phyloP scores from a whole-genome alignment of 2,888 invertebrate genomes.

The Sarcophaga subvicina region DNA sequence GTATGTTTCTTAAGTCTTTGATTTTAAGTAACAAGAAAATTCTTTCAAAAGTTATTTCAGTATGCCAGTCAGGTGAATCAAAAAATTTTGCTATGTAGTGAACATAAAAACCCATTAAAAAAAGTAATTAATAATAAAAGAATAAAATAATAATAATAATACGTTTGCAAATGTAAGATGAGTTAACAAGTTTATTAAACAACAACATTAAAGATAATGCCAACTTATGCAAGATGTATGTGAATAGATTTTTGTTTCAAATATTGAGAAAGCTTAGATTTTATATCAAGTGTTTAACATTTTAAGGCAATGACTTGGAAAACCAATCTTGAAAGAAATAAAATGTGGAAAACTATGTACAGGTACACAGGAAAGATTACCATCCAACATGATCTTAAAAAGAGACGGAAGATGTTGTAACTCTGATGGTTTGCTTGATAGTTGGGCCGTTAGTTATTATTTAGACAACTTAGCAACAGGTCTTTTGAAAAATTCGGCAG shows the following conservation, averaged over 20 bases:
- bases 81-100: not conserved
- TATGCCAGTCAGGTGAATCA: not conserved
- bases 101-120: slow-evolving; percentile 1
- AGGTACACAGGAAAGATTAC: not conserved
- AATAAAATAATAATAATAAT: not conserved
- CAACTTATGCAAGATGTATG: no score
- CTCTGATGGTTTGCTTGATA: not conserved
- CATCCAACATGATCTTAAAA: slow-evolving; percentile 24
- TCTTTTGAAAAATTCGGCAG: slow-evolving; percentile 19
- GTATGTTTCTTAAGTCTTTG: slow-evolving; percentile 49
- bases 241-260: no score
- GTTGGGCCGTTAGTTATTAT: slow-evolving; percentile 27
- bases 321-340: not conserved
- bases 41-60: slow-evolving; percentile 2
- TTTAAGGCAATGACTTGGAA: slow-evolving; percentile 30
- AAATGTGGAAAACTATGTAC: not conserved
- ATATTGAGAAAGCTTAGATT: slow-evolving; percentile 25
- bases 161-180: slow-evolving; percentile 37
- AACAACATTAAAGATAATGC: not conserved
- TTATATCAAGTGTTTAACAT: slow-evolving; percentile 39
- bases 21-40: not conserved
- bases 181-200: slow-evolving; percentile 55
- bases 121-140: slow-evolving; percentile 4
- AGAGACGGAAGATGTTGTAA: slow-evolving; percentile 49
- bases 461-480: slow-evolving; percentile 45